Conservation (phyloP, 2,113 vertebrate species). For the Albula glossodonta region DNA sequence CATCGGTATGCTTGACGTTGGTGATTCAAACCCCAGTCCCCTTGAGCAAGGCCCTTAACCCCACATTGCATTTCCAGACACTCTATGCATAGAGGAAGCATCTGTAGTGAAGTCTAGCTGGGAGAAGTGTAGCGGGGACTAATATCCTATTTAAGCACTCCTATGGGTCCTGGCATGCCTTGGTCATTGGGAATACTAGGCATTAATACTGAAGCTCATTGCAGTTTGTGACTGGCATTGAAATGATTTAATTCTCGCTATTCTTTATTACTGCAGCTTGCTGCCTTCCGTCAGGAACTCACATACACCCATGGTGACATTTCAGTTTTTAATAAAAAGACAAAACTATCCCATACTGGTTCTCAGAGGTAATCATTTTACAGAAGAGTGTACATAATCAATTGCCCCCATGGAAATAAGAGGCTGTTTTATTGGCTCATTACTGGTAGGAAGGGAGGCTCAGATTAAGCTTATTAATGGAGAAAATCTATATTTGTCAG, state of each 20-base stretch:
- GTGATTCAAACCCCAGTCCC: too few relatives aligned
- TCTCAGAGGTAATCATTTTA: conserved; percentile 46
- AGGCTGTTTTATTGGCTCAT: conserved; percentile 52
- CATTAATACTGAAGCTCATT: not conserved
- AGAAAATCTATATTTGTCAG: conserved; percentile 53
- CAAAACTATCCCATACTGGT: conserved; percentile 25
- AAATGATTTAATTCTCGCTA: conserved; percentile 29
- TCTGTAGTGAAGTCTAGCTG: not conserved
- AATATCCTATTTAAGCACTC: not conserved
- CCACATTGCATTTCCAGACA: not conserved
- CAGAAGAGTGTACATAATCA: conserved; percentile 54
- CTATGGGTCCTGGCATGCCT: not conserved
- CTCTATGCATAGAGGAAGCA: not conserved
- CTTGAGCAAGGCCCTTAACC: too few relatives aligned
- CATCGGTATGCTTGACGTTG: too few relatives aligned
- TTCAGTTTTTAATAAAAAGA: conserved; percentile 33
- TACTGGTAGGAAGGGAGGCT: conserved; percentile 48
- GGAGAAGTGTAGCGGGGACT: not conserved
- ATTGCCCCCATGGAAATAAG: conserved; percentile 47
- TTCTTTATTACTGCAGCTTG: not conserved
- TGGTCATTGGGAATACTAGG: not conserved
- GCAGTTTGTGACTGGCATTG: not conserved
- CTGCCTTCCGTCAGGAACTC: conserved; percentile 28
- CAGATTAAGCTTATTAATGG: conserved; percentile 61
- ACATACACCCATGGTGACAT: conserved; percentile 41